phyloP scores from a whole-genome alignment of 2,797 vertebrate species.

The Lithobates pipiens region DNA sequence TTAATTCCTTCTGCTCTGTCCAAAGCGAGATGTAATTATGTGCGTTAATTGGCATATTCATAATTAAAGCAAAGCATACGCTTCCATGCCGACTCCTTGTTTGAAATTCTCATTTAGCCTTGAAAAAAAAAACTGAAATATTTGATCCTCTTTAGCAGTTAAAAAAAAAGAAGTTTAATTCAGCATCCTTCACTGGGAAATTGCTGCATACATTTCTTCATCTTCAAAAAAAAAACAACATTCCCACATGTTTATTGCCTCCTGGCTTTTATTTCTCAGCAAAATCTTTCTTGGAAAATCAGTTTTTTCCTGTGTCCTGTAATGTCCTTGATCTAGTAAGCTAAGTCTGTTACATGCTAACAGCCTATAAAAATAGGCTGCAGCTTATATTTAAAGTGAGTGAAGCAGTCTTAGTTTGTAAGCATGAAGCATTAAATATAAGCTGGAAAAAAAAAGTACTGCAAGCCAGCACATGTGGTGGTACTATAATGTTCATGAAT shows the following conservation, averaged over 20 bases:
- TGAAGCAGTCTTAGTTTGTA: neutral
- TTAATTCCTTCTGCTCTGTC: conserved; percentile 33
- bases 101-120: conserved; percentile 20
- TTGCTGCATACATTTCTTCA: neutral
- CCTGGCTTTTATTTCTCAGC: conserved; percentile 1
- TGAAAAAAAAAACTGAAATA: conserved; percentile 6
- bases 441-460: too few species aligned
- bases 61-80: conserved; percentile 55
- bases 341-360: neutral
- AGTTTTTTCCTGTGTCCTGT: conserved; percentile 15
- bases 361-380: neutral
- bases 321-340: conserved; percentile 42
- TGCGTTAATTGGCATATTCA: conserved; percentile 58
- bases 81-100: neutral
- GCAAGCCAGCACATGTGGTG: neutral
- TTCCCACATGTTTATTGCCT: conserved; percentile 42
- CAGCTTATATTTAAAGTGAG: neutral
- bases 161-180: neutral
- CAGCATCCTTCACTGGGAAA: conserved; percentile 3
- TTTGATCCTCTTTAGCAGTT: conserved; percentile 23
- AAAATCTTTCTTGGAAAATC: conserved; percentile 35
- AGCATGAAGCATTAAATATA: neutral
- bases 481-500: too few species aligned
- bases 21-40: conserved; percentile 53
- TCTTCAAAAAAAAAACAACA: conserved; percentile 20